These are phyloP conservation scores for Entosphenus tridentatus DNA, from an alignment of 2,113 vertebrate species.

Conservation along the genomic window DNA sequence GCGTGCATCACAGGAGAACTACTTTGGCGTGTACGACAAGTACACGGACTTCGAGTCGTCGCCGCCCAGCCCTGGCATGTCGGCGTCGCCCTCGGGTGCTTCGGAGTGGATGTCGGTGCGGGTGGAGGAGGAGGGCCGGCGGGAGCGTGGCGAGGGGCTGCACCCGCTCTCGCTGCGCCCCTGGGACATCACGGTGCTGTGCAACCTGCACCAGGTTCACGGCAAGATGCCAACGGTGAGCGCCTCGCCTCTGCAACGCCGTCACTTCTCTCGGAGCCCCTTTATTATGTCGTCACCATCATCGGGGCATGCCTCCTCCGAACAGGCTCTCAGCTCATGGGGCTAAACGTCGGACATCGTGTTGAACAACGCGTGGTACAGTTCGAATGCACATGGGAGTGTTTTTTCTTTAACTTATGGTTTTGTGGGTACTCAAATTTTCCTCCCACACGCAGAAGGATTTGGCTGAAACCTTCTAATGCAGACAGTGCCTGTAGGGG, in stretches of 20 bases:
- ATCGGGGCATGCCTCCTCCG: too few species aligned
- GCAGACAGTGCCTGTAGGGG: too few species aligned
- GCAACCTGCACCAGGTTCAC: constrained; percentile 85
- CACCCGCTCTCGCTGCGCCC: constrained; percentile 64
- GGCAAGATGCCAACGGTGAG: constrained; percentile 70
- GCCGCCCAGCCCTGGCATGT: constrained; percentile 59
- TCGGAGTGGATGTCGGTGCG: constrained; percentile 77
- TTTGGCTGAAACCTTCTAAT: too few species aligned
- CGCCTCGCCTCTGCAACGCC: not conserved
- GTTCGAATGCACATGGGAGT: too few species aligned
- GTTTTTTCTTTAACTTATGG: too few species aligned
- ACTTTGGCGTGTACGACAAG: constrained; percentile 95
- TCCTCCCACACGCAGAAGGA: too few species aligned
- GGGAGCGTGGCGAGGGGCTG: constrained; percentile 25
- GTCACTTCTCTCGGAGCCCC: too few species aligned
- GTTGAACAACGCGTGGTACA: too few species aligned
- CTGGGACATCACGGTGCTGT: constrained; percentile 86
- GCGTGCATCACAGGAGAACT: constrained; percentile 48
- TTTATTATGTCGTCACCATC: too few species aligned
- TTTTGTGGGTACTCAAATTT: too few species aligned
- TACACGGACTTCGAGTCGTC: constrained; percentile 90
- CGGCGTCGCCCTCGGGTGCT: constrained; percentile 56
- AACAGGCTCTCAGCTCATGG: too few species aligned
- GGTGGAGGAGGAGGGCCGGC: constrained; percentile 35
- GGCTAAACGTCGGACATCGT: too few species aligned